Base-by-base conservation (phyloP, 2,797 vertebrate species). In the Arremon brunneinucha region DNA sequence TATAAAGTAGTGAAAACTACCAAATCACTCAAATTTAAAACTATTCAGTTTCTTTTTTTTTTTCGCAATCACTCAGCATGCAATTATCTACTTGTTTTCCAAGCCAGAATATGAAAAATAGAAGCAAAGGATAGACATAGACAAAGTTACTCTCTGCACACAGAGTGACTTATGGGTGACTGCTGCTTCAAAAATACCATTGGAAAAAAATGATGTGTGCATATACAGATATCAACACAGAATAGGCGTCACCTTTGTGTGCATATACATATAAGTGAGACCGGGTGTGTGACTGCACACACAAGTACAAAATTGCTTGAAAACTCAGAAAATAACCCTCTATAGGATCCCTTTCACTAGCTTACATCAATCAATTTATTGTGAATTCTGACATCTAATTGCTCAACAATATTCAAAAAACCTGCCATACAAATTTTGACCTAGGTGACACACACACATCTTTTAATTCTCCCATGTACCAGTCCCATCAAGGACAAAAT, bases 211-310 rank as follows among this genome's bases (percentile, higher is more conserved):
- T 28, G 6, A 35, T 21, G 14, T 1, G 7, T 13, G 11, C 32
- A 63, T 20, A 71, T 16, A 59, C 8, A 76, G 30, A 26, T 28
- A 62, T 4, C 53, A 62, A 62, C 20, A 47, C 13, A 56, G 32
- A 76, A 47, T 0, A 60, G 2, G 6, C 19, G 23, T 19, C 21
- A 53, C 18, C 16, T 26, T 47, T 32, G n/a, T 27, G 37, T 27
- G 22, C 2, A 5, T 5, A 46, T 4, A 47, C 7, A 35, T 3
- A 4, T 11, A 34, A 11, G 21, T 17, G n/a, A 39, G 15, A 28
- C 13, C 3, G 9, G 2, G 14, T 4, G 4, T 15, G 8, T 12
- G 22, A n/a, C 7, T 8, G 14, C 5, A 60, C 21, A 77, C 11
- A n/a, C 0, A 0, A 74, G 22, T 47, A 70, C 2, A 6, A 52